Percentiles rank a stretch among this genome's conserved stretches.
Conservation (phyloP, 2,888 invertebrate species). For the Octodonta nipae region DNA sequence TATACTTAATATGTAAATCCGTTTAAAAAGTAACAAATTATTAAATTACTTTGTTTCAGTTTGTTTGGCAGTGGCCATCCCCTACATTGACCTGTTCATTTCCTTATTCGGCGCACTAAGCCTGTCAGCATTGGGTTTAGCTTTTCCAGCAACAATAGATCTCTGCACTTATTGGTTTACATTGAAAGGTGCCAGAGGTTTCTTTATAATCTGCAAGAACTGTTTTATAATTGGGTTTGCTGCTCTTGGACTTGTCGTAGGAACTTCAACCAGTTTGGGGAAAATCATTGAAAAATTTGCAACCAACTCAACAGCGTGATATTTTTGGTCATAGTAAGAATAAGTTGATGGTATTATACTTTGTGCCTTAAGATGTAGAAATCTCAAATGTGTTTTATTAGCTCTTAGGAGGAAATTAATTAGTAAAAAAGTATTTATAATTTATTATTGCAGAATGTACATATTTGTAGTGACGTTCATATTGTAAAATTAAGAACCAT, state of each 20-base stretch:
- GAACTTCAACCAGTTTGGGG: slow-evolving; percentile 50
- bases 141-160: slow-evolving; percentile 82
- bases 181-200: slow-evolving; percentile 32
- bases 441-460: no score
- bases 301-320: slow-evolving; percentile 17
- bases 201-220: slow-evolving; percentile 40
- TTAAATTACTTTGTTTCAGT: no score
- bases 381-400: no score
- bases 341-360: no score
- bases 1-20: no score
- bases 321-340: no score
- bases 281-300: slow-evolving; percentile 43
- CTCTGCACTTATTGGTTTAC: slow-evolving; percentile 68
- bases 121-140: slow-evolving; percentile 74
- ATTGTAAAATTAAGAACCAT: no score
- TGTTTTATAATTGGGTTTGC: slow-evolving; percentile 45
- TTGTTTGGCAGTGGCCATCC: slow-evolving; percentile 69
- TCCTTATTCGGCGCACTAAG: slow-evolving; percentile 81
- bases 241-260: slow-evolving; percentile 48
- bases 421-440: no score
- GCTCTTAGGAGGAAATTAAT: no score
- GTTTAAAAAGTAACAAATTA: no score
- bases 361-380: no score
- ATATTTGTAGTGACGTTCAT: no score
- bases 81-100: slow-evolving; percentile 68